Conservation (phyloP, 2,888 invertebrate species). For the Thecocarcelia acutangulata region DNA sequence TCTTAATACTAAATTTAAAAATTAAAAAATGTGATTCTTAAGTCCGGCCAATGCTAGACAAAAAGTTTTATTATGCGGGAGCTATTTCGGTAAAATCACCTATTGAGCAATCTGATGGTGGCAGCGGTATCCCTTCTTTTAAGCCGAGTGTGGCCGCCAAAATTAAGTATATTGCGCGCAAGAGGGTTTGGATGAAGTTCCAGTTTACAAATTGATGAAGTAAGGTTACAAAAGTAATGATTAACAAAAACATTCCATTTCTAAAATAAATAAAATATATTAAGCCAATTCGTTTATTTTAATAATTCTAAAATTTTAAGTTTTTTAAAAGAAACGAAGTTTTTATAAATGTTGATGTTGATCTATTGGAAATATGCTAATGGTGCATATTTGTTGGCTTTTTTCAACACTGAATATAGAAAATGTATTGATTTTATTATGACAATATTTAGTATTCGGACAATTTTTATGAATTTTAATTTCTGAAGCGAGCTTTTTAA, state of each 20-base stretch:
- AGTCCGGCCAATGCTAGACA: too few species aligned
- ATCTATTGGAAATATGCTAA: constrained; percentile 46
- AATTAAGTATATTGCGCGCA: too few species aligned
- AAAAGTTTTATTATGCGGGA: too few species aligned
- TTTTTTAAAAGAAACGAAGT: constrained; percentile 18
- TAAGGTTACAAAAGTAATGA: constrained; percentile 45
- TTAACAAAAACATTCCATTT: constrained; percentile 38
- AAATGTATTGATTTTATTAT: constrained; percentile 26
- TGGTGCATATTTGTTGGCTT: neutral
- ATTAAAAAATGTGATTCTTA: too few species aligned
- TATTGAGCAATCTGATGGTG: too few species aligned
- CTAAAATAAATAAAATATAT: constrained; percentile 42
- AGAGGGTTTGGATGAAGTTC: too few species aligned
- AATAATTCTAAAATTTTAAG: constrained; percentile 17
- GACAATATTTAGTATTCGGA: too few species aligned
- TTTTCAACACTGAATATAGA: constrained; percentile 1
- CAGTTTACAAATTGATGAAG: constrained; percentile 36
- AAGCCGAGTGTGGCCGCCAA: too few species aligned
- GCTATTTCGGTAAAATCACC: too few species aligned
- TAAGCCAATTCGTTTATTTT: constrained; percentile 52
- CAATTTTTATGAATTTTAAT: constrained; percentile 4
- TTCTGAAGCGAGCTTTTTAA: constrained; percentile 51
- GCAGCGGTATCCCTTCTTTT: too few species aligned
- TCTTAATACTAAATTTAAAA: too few species aligned
- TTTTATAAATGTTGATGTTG: constrained; percentile 48